Conservation (phyloP, 2,797 vertebrate species). For the Characodon lateralis region DNA sequence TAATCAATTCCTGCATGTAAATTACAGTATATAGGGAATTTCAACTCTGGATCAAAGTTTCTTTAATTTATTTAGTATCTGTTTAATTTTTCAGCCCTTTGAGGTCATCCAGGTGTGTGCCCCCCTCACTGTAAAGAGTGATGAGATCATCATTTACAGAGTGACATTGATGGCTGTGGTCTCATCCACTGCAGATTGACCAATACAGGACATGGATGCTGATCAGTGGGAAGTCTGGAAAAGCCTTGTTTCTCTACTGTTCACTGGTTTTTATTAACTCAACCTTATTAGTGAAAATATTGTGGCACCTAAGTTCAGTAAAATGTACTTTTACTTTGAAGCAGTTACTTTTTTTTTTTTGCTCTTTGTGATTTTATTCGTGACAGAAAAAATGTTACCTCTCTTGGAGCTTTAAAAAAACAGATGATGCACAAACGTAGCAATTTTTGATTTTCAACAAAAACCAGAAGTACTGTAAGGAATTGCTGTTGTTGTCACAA, state of each 20-base stretch:
- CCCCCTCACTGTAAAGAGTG: conserved; percentile 83
- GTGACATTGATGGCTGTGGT: conserved; percentile 83
- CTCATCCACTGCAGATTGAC: conserved; percentile 44
- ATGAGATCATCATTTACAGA: conserved; percentile 81
- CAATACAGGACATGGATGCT: conserved; percentile 23
- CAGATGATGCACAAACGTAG: neutral
- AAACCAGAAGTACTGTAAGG: neutral
- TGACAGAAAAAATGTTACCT: neutral
- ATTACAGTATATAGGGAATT: neutral
- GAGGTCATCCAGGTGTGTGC: conserved; percentile 79
- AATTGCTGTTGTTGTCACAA: neutral
- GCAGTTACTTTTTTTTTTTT: neutral
- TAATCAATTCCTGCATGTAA: neutral
- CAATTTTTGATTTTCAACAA: neutral
- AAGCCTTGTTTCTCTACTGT: neutral
- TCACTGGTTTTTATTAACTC: neutral
- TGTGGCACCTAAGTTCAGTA: neutral
- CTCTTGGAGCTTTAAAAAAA: neutral
- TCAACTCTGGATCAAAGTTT: neutral
- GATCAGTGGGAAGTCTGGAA: conserved; percentile 17
- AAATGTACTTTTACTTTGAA: too few relatives aligned
- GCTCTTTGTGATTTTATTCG: neutral
- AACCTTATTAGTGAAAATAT: neutral
- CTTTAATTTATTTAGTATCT: neutral
- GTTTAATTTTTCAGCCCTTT: conserved; percentile 74